Evolutionary conservation across 2,888 invertebrate genomes (phyloP).

Genomic region (Malachius bipustulatus): DNA sequence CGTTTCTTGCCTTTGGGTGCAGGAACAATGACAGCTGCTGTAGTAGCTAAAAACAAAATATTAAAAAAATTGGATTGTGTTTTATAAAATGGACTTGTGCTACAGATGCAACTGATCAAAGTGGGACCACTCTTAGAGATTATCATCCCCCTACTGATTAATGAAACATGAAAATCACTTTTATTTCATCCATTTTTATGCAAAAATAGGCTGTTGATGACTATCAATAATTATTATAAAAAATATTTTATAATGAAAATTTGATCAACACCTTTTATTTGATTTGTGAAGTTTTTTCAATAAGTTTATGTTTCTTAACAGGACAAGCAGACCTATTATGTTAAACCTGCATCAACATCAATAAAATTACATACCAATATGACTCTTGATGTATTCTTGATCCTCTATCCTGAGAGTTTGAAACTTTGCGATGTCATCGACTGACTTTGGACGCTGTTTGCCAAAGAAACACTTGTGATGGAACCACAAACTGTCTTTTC

Average conservation of each 20-base stretch:
- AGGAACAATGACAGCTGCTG: conserved; percentile 37
- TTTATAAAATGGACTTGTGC: neutral
- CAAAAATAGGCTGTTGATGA: too few species aligned
- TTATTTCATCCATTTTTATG: too few species aligned
- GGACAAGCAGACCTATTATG: too few species aligned
- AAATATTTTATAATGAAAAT: too few species aligned
- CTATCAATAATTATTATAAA: too few species aligned
- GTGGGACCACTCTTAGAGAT: neutral
- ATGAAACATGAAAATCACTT: conserved; percentile 1
- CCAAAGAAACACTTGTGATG: conserved; percentile 79
- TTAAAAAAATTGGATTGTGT: neutral
- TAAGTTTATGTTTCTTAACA: too few species aligned
- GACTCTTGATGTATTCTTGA: conserved; percentile 62
- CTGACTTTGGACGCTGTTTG: conserved; percentile 60
- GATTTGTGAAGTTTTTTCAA: too few species aligned
- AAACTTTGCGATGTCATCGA: conserved; percentile 69
- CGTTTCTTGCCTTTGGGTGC: conserved; percentile 42
- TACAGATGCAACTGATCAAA: neutral
- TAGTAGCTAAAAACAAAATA: conserved; percentile 19
- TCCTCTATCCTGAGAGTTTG: conserved; percentile 71
- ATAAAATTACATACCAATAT: conserved; percentile 45
- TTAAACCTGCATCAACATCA: neutral
- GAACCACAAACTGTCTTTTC: conserved; percentile 78
- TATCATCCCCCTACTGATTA: neutral
- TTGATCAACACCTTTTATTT: too few species aligned